A percentile compares a stretch with the other conserved stretches of the same genome.
Conservation (phyloP, 2,797 vertebrate species). For the Rhinella marina region DNA sequence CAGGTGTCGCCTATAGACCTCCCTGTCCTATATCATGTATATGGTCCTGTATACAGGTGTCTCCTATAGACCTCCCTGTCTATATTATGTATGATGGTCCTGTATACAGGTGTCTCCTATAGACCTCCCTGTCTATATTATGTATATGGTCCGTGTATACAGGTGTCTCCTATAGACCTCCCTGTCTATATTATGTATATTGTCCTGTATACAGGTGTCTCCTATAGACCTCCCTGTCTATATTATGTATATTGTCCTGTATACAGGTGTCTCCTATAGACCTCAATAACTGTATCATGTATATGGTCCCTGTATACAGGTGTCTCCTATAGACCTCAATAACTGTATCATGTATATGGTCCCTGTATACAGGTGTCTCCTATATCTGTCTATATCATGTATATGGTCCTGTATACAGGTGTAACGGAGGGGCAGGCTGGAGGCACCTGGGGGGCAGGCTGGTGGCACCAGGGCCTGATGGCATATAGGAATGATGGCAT, state of each 20-base stretch:
- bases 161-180: no score
- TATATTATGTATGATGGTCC: background rate
- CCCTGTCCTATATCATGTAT: background rate
- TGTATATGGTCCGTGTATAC: no score
- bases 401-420: background rate
- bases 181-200: no score
- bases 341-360: no score
- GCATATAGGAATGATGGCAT: no score
- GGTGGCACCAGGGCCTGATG: no score
- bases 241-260: background rate
- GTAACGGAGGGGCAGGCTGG: no score
- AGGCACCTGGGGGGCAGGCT: no score
- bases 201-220: background rate
- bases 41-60: background rate
- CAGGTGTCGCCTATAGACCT: background rate
- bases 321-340: background rate
- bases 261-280: background rate
- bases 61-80: background rate
- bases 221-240: background rate
- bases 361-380: no score
- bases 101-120: background rate
- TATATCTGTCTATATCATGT: background rate
- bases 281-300: background rate
- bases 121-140: background rate
- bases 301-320: no score